Evolutionary conservation across 2,113 vertebrate species (phyloP).

Genomic region (Prietella phreatophila): DNA sequence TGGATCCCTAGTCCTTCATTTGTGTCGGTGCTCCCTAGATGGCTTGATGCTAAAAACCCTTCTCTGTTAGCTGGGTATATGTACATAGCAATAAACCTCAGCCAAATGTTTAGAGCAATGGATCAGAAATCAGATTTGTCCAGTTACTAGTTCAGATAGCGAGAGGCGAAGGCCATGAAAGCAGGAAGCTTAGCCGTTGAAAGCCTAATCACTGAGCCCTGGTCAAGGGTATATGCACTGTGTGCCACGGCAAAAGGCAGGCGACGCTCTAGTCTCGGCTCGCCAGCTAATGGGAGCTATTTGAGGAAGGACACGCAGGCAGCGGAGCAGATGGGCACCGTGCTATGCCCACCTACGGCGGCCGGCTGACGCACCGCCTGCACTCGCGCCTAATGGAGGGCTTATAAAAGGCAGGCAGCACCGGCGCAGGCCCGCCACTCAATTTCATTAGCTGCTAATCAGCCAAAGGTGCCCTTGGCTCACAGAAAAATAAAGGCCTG

Average conservation of each 20-base stretch:
- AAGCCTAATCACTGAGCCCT: not conserved
- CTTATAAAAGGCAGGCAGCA: conserved; percentile 55
- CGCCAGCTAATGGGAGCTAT: conserved; percentile 68
- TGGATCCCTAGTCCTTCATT: not conserved
- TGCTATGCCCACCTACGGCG: conserved; percentile 62
- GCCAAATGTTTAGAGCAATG: conserved; percentile 1
- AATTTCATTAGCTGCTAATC: conserved; percentile 61
- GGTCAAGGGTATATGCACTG: conserved; percentile 16
- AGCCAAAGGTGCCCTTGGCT: conserved; percentile 61
- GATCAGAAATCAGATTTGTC: conserved; percentile 3
- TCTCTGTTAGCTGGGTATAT: not conserved
- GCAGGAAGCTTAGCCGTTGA: conserved; percentile 35
- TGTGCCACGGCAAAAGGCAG: conserved; percentile 4
- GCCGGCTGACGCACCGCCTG: conserved; percentile 58
- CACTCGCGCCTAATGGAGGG: conserved; percentile 57
- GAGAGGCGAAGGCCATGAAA: not conserved
- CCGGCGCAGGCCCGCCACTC: conserved; percentile 56
- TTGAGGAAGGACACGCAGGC: conserved; percentile 65
- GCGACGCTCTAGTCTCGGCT: conserved; percentile 52
- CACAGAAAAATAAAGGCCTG: conserved; percentile 51
- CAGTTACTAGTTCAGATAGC: not conserved
- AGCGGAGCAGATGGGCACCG: conserved; percentile 64
- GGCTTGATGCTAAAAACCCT: not conserved
- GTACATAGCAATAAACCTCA: not conserved
- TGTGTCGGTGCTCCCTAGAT: not conserved